Conservation (phyloP, 2,888 invertebrate genomes). For the Polydrusus tereticollis region DNA sequence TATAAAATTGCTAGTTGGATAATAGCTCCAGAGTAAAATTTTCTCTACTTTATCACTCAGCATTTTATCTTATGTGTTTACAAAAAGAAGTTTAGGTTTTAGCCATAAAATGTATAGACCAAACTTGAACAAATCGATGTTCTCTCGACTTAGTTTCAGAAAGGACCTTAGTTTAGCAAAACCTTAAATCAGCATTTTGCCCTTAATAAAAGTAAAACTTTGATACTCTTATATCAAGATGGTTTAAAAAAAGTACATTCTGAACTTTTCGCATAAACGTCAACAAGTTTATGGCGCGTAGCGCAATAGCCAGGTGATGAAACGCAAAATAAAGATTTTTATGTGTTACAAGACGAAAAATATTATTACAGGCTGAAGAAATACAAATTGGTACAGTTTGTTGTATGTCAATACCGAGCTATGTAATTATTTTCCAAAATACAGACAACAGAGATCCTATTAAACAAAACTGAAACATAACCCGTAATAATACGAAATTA, state of each 20-base stretch:
- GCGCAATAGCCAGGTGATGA: not conserved
- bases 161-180: not conserved
- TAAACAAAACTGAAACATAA: too few relatives aligned
- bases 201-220: not conserved
- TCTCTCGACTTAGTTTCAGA: too few relatives aligned
- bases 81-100: not conserved
- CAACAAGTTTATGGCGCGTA: not conserved
- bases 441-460: too few relatives aligned
- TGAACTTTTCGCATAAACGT: not conserved
- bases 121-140: not conserved
- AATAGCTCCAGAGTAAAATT: too few relatives aligned
- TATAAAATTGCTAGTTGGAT: too few relatives aligned
- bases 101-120: too few relatives aligned
- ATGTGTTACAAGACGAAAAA: not conserved
- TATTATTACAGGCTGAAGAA: not conserved
- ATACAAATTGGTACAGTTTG: not conserved
- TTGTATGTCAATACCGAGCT: too few relatives aligned
- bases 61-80: not conserved
- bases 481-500: too few relatives aligned
- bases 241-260: not conserved
- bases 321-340: not conserved
- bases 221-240: slow-evolving; percentile 1
- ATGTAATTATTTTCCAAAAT: too few relatives aligned
- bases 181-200: slow-evolving; percentile 6
- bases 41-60: not conserved